A percentile compares a stretch with the other conserved stretches of the same genome.
These are phyloP conservation scores for Axea sp. DNA, from an alignment of 2,888 invertebrate species.

Conservation along the genomic window DNA sequence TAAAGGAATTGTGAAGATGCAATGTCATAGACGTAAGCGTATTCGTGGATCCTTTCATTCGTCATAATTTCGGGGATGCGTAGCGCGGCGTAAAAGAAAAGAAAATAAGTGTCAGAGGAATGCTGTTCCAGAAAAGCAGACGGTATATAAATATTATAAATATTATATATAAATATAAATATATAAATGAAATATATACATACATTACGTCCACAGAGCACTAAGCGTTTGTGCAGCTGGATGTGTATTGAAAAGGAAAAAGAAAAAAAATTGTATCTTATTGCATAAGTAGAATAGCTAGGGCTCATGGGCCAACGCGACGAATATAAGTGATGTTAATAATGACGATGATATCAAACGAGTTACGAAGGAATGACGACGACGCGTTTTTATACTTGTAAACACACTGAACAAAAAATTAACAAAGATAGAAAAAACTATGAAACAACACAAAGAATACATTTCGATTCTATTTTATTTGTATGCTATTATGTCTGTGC, in stretches of 20 bases:
- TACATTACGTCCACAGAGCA: slow-evolving; percentile 54
- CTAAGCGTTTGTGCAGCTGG: slow-evolving; percentile 46
- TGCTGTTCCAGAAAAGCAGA: slow-evolving; percentile 67
- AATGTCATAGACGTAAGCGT: slow-evolving; percentile 28
- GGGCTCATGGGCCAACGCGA: slow-evolving; percentile 71
- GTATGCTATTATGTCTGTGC: slow-evolving; percentile 64
- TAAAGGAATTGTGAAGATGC: slow-evolving; percentile 32
- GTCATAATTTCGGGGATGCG: slow-evolving; percentile 59
- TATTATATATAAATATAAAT: slow-evolving; percentile 67
- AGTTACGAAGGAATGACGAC: slow-evolving; percentile 63
- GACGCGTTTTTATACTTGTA: slow-evolving; percentile 76
- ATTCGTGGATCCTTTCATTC: slow-evolving; percentile 47
- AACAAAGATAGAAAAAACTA: slow-evolving; percentile 38
- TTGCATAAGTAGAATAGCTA: slow-evolving; percentile 75
- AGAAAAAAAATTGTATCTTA: slow-evolving; percentile 72
- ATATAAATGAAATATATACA: slow-evolving; percentile 62
- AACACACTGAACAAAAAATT: slow-evolving; percentile 64
- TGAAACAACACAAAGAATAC: slow-evolving; percentile 62
- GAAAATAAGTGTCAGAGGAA: slow-evolving; percentile 63
- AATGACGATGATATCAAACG: slow-evolving; percentile 66
- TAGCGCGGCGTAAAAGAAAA: slow-evolving; percentile 51
- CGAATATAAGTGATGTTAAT: slow-evolving; percentile 68
- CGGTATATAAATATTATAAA: slow-evolving; percentile 67
- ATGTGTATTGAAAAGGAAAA: slow-evolving; percentile 57
- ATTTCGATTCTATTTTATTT: slow-evolving; percentile 73